phyloP scores from a whole-genome alignment of 2,113 vertebrate species.

The Aix galericulata region DNA sequence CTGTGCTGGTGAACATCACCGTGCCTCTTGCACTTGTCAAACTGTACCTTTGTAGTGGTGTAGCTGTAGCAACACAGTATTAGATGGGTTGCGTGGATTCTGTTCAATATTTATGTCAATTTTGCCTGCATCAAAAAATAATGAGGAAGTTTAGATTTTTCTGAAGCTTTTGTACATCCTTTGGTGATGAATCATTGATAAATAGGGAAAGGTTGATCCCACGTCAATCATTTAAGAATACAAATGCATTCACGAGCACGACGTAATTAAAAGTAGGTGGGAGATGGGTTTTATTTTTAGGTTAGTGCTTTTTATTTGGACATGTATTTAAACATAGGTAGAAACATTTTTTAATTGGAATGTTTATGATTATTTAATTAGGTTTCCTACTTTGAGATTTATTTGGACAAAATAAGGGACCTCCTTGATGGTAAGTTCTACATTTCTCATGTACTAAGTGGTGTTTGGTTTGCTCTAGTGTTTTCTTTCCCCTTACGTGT shows the following conservation, averaged over 20 bases:
- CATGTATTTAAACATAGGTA: neutral
- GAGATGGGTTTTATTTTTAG: neutral
- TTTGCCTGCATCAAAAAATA: neutral
- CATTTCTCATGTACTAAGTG: neutral
- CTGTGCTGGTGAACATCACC: neutral
- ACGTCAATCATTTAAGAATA: neutral
- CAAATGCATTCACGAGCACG: neutral
- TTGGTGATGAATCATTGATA: neutral
- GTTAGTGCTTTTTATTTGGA: neutral
- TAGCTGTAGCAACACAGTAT: neutral
- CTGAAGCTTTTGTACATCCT: neutral
- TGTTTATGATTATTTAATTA: conserved; percentile 64
- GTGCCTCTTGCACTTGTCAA: accelerated
- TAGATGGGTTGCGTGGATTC: neutral
- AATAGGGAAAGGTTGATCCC: neutral
- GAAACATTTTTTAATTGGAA: neutral
- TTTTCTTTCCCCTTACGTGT: neutral
- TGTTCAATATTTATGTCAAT: neutral
- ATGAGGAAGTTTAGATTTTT: neutral
- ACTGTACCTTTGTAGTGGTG: neutral
- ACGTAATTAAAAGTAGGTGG: neutral
- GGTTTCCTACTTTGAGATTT: conserved; percentile 99
- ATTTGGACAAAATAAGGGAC: conserved; percentile 97
- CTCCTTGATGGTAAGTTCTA: conserved; percentile 88
- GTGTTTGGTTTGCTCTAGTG: neutral